phyloP scores from a whole-genome alignment of 2,797 vertebrate genomes.

The Agapornis canus region DNA sequence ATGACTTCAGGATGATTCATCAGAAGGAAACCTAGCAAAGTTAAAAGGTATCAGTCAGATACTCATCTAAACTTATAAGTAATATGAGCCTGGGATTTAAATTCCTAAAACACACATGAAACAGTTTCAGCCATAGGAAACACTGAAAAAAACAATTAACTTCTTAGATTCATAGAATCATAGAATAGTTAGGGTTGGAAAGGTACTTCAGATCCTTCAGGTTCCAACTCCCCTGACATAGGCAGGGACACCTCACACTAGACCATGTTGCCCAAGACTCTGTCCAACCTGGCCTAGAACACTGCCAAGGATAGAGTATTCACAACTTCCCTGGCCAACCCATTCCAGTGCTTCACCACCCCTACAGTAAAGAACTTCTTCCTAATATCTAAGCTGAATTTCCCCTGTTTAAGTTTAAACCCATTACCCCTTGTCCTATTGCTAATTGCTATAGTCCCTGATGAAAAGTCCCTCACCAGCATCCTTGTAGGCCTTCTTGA shows the following conservation, averaged over 20 bases:
- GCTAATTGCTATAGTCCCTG: background rate
- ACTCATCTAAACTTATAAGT: background rate
- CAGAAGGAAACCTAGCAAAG: background rate
- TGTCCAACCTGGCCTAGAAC: background rate
- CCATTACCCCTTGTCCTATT: background rate
- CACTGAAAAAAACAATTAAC: background rate
- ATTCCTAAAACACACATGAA: background rate
- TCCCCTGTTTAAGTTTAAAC: background rate
- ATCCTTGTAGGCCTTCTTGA: background rate
- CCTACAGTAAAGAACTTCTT: background rate
- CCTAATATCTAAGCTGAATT: background rate
- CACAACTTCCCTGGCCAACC: background rate
- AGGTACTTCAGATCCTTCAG: background rate
- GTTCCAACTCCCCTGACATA: background rate
- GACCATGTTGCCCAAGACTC: background rate
- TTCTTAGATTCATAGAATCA: background rate
- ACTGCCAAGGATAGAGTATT: background rate
- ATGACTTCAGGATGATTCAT: background rate
- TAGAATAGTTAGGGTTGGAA: background rate
- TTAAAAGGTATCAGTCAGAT: background rate
- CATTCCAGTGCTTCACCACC: background rate
- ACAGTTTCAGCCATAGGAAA: background rate
- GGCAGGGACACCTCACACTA: background rate
- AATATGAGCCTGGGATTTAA: background rate
- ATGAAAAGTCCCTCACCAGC: background rate